Percentiles rank a stretch among this genome's conserved stretches.
phyloP scores from a whole-genome alignment of 1,140 invertebrate species.

The Pomacea maculata region DNA sequence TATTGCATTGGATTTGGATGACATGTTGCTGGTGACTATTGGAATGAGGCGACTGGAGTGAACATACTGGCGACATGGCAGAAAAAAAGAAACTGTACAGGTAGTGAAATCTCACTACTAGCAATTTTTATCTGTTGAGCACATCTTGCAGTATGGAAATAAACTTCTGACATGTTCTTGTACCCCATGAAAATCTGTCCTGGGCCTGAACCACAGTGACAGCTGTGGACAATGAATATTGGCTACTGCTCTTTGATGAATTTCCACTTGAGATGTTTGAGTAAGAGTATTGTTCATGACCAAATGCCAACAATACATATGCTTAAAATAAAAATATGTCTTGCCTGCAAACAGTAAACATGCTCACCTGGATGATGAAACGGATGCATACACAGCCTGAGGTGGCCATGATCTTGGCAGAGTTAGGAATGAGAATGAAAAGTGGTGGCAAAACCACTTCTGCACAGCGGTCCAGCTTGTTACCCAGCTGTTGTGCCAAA shows the following conservation, averaged over 20 bases:
- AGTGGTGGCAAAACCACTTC: constrained; percentile 83
- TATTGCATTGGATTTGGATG: constrained; percentile 92
- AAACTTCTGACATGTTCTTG: too few relatives aligned
- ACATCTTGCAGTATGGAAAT: too few relatives aligned
- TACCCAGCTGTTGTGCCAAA: constrained; percentile 83
- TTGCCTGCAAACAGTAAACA: neutral
- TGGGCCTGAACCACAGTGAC: too few relatives aligned
- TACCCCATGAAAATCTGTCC: too few relatives aligned
- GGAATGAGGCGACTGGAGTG: constrained; percentile 86
- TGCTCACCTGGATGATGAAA: constrained; percentile 81
- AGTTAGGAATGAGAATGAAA: constrained; percentile 93
- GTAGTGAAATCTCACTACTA: too few relatives aligned
- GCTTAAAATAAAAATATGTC: too few relatives aligned
- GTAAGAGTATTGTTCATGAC: too few relatives aligned
- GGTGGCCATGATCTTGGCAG: constrained; percentile 94
- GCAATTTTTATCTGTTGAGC: too few relatives aligned
- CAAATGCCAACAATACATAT: too few relatives aligned
- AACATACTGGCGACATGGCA: constrained; percentile 71
- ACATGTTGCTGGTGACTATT: constrained; percentile 81
- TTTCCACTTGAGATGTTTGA: too few relatives aligned
- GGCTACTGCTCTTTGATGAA: too few relatives aligned
- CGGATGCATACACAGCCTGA: constrained; percentile 86
- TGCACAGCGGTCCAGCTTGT: constrained; percentile 85
- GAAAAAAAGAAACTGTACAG: neutral
- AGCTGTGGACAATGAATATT: too few relatives aligned